Conservation (phyloP, 2,113 vertebrate species). For the Piprites chloris region DNA sequence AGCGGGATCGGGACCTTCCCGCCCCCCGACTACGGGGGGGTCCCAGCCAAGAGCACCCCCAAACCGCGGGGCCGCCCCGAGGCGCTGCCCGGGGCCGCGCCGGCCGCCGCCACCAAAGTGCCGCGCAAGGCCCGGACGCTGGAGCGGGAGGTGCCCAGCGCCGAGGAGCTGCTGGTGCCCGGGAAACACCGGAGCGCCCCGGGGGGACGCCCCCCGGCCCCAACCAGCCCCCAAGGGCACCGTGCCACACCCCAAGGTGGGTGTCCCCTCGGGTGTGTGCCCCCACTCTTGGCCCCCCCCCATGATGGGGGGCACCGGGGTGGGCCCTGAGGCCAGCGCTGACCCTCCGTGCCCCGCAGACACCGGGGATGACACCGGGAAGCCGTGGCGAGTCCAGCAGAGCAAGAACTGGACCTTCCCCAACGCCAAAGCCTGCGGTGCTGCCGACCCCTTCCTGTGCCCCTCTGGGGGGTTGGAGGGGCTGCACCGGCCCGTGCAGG, state of each 20-base stretch:
- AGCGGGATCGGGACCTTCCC: conserved; percentile 97
- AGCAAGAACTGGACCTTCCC: conserved; percentile 91
- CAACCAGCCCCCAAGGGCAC: not conserved
- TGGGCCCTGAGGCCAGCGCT: not conserved
- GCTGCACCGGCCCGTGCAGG: conserved; percentile 70
- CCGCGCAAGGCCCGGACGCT: conserved; percentile 88
- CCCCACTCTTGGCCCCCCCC: not conserved
- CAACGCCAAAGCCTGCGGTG: conserved; percentile 76
- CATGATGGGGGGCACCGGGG: accelerated
- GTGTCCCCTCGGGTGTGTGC: not conserved
- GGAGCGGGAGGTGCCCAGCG: conserved; percentile 85
- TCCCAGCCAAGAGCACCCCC: conserved; percentile 81
- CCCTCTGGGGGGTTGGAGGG: conserved; percentile 76
- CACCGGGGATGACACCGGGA: conserved; percentile 38
- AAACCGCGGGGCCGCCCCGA: conserved; percentile 80
- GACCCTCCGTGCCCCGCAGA: not conserved
- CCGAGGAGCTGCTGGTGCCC: conserved; percentile 77
- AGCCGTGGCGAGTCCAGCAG: conserved; percentile 52
- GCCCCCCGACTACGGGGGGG: conserved; percentile 85
- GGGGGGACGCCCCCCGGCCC: not conserved
- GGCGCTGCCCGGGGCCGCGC: conserved; percentile 61
- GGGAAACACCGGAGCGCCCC: conserved; percentile 77
- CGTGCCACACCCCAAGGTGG: conserved; percentile 54
- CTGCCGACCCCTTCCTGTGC: conserved; percentile 81
- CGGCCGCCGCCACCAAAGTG: conserved; percentile 75